Base-by-base conservation (phyloP, 2,113 vertebrate species). In the Heloderma charlesbogerti region DNA sequence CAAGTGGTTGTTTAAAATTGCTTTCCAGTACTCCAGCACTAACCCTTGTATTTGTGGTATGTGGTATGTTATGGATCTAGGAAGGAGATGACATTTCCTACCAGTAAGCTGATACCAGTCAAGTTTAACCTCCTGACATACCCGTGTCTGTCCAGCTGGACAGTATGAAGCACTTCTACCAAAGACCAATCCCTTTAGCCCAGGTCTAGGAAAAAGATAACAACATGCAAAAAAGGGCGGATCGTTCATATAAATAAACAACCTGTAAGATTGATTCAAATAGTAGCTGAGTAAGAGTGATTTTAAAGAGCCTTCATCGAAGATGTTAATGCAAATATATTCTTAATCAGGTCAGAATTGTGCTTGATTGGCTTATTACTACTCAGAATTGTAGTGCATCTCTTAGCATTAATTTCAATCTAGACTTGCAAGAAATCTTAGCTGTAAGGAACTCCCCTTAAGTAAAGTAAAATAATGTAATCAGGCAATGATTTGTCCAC, bases 241-340 rank as follows among this genome's bases (percentile, higher is more conserved):
- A 34, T 48, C 4, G 4, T 51, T 71, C 51, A 12, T 60, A 67
- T 66, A 16, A 85, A 85, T 31, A 86, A 20, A 34, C 43, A 18
- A n/a, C 34, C n/a, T 37, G 40, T 22, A 66, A 79, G 77, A 43
- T 37, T 7, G 37, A n/a, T 48, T 63, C 63, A 63, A 78, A 20
- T 45, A 29, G 72, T 78, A 74, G 27, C 9, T 63, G 43, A 66
- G 57, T n/a, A n/a, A 6, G 40, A 88, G 34, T 40, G 72, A 82
- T 74, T 60, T 63, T 48, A 51, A 86, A 81, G 75, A 81, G 15
- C 2, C 40, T 85, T 67, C 71, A 1, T 57, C 43, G 27, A 86
- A 40, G 48, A 85, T 31, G 80, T 80, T 93, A 69, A 93, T 88
- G 86, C 57, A 63, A 92, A 66, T 43, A 40, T 66, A 71, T 54